These are phyloP conservation scores for Siphamia tubifer DNA, from an alignment of 2,113 vertebrate genomes.

Conservation along the genomic window DNA sequence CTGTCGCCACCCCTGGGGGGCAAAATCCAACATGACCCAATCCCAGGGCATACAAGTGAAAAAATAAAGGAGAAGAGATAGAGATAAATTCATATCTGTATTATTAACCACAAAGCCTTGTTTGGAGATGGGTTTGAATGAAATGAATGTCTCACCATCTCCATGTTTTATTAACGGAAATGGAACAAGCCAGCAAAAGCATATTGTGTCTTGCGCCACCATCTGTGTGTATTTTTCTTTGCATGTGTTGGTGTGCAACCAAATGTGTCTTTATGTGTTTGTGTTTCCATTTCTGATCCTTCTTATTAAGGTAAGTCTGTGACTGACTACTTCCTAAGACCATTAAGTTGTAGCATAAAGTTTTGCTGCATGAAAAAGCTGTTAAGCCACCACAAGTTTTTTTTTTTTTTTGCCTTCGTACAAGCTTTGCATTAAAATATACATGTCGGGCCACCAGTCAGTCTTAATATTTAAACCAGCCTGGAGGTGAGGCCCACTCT, in stretches of 20 bases:
- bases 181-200: conserved; percentile 59
- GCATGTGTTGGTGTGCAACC: conserved; percentile 14
- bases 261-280: conserved; percentile 12
- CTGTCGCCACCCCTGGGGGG: conserved; percentile 15
- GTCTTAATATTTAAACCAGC: conserved; percentile 80
- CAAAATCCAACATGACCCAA: conserved; percentile 37
- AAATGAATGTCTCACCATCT: conserved; percentile 59
- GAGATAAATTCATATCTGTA: conserved; percentile 42
- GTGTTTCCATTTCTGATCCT: neutral
- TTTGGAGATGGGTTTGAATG: conserved; percentile 52
- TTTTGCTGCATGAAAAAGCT: conserved; percentile 5
- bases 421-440: conserved; percentile 71
- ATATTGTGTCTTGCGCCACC: conserved; percentile 70
- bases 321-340: neutral
- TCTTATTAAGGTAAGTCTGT: neutral
- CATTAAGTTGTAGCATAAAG: neutral
- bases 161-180: conserved; percentile 69
- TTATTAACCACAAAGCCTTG: conserved; percentile 59
- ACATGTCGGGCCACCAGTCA: conserved; percentile 64
- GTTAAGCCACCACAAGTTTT: conserved; percentile 24
- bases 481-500: conserved; percentile 70
- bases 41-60: conserved; percentile 20
- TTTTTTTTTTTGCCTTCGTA: conserved; percentile 41
- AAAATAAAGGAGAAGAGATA: neutral
- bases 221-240: conserved; percentile 67